Conservation (phyloP, 2,797 vertebrate species). For the Enteromius afrohamiltoni region DNA sequence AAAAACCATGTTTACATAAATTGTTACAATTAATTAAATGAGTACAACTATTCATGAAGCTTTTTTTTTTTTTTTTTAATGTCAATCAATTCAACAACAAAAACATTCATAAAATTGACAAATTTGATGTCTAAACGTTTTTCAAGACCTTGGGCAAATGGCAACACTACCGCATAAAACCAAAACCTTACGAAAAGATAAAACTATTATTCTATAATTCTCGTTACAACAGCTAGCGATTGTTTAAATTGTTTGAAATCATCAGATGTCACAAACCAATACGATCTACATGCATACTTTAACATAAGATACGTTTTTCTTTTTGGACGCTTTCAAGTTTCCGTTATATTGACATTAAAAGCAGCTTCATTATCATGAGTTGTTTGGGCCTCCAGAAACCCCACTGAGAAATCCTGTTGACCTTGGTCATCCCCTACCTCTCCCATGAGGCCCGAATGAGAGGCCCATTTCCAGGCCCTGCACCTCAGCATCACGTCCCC, state of each 20-base stretch:
- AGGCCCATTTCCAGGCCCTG: conserved; percentile 62
- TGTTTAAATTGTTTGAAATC: background rate
- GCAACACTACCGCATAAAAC: background rate
- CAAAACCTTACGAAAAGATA: background rate
- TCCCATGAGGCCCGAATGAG: conserved; percentile 65
- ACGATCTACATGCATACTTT: background rate
- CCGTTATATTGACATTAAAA: background rate
- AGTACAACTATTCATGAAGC: background rate
- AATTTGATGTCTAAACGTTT: background rate
- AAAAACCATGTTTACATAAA: background rate
- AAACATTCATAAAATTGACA: background rate
- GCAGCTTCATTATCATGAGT: conserved; percentile 9
- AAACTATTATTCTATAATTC: background rate
- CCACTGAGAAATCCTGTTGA: conserved; percentile 66
- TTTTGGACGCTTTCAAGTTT: background rate
- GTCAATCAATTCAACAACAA: background rate
- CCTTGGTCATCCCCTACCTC: conserved; percentile 61
- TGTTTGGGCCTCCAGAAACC: conserved; percentile 40
- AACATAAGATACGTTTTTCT: background rate
- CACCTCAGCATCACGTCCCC: conserved; percentile 60
- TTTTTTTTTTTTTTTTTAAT: background rate
- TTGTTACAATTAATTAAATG: background rate
- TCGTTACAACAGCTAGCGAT: background rate
- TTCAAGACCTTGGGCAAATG: too few relatives aligned
- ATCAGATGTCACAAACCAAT: background rate